Conservation (phyloP, 2,888 invertebrate genomes). For the Hypomecis punctinalis region DNA sequence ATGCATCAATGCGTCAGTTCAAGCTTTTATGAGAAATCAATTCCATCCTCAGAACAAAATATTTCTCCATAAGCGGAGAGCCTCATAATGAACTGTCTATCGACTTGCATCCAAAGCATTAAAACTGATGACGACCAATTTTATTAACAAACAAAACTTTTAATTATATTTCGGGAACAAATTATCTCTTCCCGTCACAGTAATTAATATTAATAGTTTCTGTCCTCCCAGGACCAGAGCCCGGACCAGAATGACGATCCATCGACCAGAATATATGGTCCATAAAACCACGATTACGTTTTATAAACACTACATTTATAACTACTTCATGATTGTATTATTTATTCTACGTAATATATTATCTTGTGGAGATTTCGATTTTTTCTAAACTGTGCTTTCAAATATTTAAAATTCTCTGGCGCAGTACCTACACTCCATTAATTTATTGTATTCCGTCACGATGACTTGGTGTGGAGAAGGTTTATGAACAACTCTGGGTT, state of each 20-base stretch:
- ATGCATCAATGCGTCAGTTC: background rate
- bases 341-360: conserved; percentile 85
- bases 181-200: conserved; percentile 50
- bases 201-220: conserved; percentile 74
- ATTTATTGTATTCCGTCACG: conserved; percentile 77
- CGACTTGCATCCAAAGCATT: background rate
- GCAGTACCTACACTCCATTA: conserved; percentile 80
- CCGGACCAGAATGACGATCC: conserved; percentile 41
- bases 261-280: conserved; percentile 74
- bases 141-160: conserved; percentile 56
- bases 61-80: background rate
- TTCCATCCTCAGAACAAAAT: background rate
- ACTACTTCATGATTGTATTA: conserved; percentile 84
- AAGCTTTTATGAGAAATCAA: background rate
- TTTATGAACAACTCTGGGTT: conserved; percentile 16
- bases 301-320: conserved; percentile 84
- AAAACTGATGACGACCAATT: conserved; percentile 40
- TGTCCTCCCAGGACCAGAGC: conserved; percentile 32
- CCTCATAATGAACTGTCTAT: conserved; percentile 20
- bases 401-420: conserved; percentile 84
- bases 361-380: conserved; percentile 76
- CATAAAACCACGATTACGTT: conserved; percentile 82
- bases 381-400: conserved; percentile 82
- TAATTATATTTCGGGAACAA: conserved; percentile 51
- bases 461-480: conserved; percentile 55